A percentile compares a stretch with the other conserved stretches of the same genome.
These are phyloP conservation scores for Brachirus orientalis DNA, from an alignment of 2,113 vertebrate species.

Conservation along the genomic window DNA sequence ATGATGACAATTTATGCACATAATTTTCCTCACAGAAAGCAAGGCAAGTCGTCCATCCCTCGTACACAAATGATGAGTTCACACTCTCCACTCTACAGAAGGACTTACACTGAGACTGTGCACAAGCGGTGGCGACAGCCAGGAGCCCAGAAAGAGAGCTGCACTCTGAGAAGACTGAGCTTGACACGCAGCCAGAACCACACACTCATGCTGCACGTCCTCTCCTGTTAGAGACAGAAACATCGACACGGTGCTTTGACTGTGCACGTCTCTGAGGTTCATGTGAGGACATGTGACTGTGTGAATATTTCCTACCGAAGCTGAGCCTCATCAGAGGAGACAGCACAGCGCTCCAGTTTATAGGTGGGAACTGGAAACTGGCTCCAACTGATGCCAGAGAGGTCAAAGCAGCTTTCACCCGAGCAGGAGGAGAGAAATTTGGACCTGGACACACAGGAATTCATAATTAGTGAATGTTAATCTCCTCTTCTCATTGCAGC, in stretches of 20 bases:
- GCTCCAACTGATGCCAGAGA: slow-evolving; percentile 84
- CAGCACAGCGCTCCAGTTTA: slow-evolving; percentile 91
- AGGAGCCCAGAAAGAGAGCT: slow-evolving; percentile 89
- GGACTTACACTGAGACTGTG: slow-evolving; percentile 88
- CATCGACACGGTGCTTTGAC: fast-evolving
- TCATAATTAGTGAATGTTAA: neutral
- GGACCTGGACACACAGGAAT: slow-evolving; percentile 81
- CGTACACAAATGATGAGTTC: too few relatives aligned
- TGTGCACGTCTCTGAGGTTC: fast-evolving
- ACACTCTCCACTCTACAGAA: too few relatives aligned
- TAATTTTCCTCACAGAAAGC: too few relatives aligned
- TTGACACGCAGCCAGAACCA: slow-evolving; percentile 87
- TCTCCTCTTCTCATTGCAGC: neutral
- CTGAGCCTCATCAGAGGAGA: slow-evolving; percentile 93
- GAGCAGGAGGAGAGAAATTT: slow-evolving; percentile 76
- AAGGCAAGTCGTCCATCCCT: too few relatives aligned
- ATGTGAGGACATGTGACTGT: fast-evolving
- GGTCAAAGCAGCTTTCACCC: slow-evolving; percentile 84
- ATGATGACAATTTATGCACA: too few relatives aligned
- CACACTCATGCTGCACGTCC: slow-evolving; percentile 89
- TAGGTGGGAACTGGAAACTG: slow-evolving; percentile 90
- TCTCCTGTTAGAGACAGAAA: slow-evolving; percentile 79
- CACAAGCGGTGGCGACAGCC: slow-evolving; percentile 89
- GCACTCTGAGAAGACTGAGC: slow-evolving; percentile 91
- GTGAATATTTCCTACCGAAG: slow-evolving; percentile 83